Percentiles rank a stretch among this genome's conserved stretches.
Evolutionary conservation across 2,888 invertebrate species (phyloP).

Genomic region (Diploptera punctata): DNA sequence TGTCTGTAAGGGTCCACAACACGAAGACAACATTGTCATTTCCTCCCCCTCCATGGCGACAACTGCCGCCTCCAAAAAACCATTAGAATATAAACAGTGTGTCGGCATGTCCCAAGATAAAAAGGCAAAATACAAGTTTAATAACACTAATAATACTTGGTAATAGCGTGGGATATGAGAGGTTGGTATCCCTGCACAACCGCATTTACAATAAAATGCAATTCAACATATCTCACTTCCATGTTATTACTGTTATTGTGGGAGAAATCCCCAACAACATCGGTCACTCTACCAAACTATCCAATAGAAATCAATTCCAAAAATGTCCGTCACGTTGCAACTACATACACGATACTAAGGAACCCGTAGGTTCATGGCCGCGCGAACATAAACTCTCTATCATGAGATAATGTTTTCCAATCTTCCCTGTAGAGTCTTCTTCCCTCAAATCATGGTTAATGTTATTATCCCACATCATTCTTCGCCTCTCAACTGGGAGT

Average conservation of each 20-base stretch:
- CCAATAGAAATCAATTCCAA: no score
- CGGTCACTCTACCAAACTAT: no score
- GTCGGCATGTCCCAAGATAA: conserved; percentile 21
- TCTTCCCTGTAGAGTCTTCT: no score
- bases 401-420: no score
- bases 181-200: neutral
- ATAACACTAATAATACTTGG: conserved; percentile 25
- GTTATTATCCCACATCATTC: no score
- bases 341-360: no score
- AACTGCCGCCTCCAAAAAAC: conserved; percentile 12
- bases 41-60: neutral
- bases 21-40: conserved; percentile 5
- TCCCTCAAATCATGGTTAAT: no score
- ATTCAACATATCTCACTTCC: neutral
- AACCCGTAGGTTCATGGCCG: no score
- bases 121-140: conserved; percentile 28
- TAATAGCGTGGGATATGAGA: conserved; percentile 15
- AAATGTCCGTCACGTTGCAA: no score
- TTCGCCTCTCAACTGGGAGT: no score
- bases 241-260: neutral
- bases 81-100: conserved; percentile 26
- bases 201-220: neutral
- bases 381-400: no score
- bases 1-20: neutral
- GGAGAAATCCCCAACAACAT: neutral